phyloP scores from a whole-genome alignment of 2,113 vertebrate genomes.

The Chamaea fasciata region DNA sequence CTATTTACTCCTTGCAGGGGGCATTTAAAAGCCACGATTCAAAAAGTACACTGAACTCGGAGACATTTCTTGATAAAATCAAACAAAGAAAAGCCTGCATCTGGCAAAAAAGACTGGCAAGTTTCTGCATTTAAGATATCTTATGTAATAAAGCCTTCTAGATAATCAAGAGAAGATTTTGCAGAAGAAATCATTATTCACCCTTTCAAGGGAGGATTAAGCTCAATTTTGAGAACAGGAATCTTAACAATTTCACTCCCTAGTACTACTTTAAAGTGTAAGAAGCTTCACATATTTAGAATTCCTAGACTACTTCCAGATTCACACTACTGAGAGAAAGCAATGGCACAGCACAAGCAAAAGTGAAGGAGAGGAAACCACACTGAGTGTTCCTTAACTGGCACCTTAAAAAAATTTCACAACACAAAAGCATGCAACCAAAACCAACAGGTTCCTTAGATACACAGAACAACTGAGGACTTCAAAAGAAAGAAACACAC shows the following conservation, averaged over 20 bases:
- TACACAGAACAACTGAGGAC: fast-evolving
- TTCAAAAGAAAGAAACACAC: not conserved
- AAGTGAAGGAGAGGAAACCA: not conserved
- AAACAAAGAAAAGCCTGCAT: not conserved
- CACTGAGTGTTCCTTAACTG: not conserved
- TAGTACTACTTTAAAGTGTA: not conserved
- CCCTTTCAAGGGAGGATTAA: not conserved
- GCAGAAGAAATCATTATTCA: not conserved
- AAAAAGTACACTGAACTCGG: not conserved
- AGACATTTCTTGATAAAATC: not conserved
- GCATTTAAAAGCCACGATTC: not conserved
- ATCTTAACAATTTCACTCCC: not conserved
- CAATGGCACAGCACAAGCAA: not conserved
- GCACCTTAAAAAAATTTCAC: not conserved
- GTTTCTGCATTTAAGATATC: not conserved
- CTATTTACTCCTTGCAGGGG: not conserved
- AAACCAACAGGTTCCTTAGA: not conserved
- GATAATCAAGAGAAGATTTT: not conserved
- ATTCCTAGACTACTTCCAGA: not conserved
- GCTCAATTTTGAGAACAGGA: not conserved
- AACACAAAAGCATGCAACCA: not conserved
- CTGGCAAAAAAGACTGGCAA: not conserved
- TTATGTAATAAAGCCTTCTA: not conserved
- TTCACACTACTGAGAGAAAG: not conserved
- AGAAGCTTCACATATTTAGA: not conserved